Base-by-base conservation (phyloP, 2,888 invertebrate genomes). In the Thereva unica region DNA sequence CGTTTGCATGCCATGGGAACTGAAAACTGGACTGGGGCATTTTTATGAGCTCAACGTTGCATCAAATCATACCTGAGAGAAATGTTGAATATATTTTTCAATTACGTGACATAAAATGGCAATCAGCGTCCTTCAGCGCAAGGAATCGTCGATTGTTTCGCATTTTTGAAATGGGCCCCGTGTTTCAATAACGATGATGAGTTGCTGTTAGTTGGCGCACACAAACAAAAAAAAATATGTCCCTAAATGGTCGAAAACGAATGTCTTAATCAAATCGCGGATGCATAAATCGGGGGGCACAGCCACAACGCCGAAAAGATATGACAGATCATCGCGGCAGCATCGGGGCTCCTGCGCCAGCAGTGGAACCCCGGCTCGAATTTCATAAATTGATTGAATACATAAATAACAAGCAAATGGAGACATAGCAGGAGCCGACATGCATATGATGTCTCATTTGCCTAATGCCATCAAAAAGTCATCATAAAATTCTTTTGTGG, bases 301-400 rank as follows among this genome's bases (percentile, higher is more conserved):
- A 45, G 47, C 47, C 45, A 12, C 41, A 47, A 40, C 23, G 23
- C 65, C 54, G 34, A 56, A 65, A 65, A 65, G 47, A 65, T 55
- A 47, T 56, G 65, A 65, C 65, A 65, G 55, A 35, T 57, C 56
- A 57, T 35, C 34, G 23, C 41, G 23, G 41, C 55, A 35, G 23
- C 49, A 5, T 41, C 57, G 5, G 9, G 4, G 49, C n/a, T 41
- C 12, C 35, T 40, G 6, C n/a, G 61, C 10, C 61, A n/a, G 38
- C 12, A 34, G 50, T 23, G 23, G 23, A 23, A 23, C 45, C 55
- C 63, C 63, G 52, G 63, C 42, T 66, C 66, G 67, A 57, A 64
- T 67, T 57, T 67, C 67, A 64, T 64, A 67, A 67, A 67, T 69
- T 69, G 69, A 69, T 69, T 69, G 69, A 59, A 69, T 69, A 69